Evolutionary conservation across 2,113 vertebrate genomes (phyloP), one percentile per base, ranked within the genome.

Genomic region (Gulo gulo): DNA sequence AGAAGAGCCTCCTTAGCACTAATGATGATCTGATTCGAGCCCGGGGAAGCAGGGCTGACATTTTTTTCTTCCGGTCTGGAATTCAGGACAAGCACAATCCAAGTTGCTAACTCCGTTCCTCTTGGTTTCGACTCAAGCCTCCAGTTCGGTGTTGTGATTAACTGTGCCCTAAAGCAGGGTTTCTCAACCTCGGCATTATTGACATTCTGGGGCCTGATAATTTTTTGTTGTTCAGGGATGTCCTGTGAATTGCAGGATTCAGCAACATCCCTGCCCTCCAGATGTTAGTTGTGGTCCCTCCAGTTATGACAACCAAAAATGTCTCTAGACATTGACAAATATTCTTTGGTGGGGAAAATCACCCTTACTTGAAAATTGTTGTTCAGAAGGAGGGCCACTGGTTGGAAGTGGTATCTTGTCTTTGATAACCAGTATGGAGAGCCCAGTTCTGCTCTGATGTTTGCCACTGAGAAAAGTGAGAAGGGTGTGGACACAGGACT

Each of bases 21-120:
- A 78, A 57, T 86, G 92, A 78, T n/a, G 36, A 78, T 11, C 61
- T 45, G 73, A 87, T 93, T 88, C 39, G 18, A 59, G 65, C 8
- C 45, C 29, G n/a, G 88, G n/a, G 29, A 86, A 61, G 36, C 34
- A 13, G 55, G 45, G 20, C 29, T 80, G 61, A 26, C 45, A 18
- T 9, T 85, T 76, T 96, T 96, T 84, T 31, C 96, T 69, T 63
- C 94, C n/a, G 61, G 95, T 39, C n/a, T 63, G 47, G 96, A 93
- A 86, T 86, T 90, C 65, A 76, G 61, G 79, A 71, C 81, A 87
- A 83, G 94, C 18, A 34, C 13, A 0, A 31, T 65, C 55, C 63
- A 10, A 8, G 34, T 21, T 1, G 71, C 18, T 21, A 50, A 4
- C 15, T 84, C 31, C 45, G n/a, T n/a, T 76, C 65, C 18, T 61